These are phyloP conservation scores for Grammatotria lemairii DNA, from an alignment of 2,113 vertebrate species.

Conservation along the genomic window DNA sequence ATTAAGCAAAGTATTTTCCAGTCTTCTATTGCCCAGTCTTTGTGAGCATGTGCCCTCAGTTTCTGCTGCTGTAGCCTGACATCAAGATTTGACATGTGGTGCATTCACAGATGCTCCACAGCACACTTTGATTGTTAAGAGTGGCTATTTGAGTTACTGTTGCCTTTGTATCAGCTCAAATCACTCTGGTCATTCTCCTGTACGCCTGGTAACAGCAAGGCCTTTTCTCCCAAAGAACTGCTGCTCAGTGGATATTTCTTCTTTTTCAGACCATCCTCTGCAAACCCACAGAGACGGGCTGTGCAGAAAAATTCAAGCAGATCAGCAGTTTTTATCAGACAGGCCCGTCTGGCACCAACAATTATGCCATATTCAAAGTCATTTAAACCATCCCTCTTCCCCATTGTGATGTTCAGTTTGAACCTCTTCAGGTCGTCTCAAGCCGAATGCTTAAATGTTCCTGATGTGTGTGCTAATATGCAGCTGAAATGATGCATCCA, in stretches of 20 bases:
- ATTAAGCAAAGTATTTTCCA: not conserved
- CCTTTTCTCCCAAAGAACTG: not conserved
- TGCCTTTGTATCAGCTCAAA: not conserved
- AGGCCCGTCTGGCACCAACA: not conserved
- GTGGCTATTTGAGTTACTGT: not conserved
- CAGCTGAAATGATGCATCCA: not conserved
- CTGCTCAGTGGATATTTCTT: not conserved
- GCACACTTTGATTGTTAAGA: not conserved
- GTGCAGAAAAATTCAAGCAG: not conserved
- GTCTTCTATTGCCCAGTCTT: not conserved
- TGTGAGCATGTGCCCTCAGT: not conserved
- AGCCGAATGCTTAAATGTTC: not conserved
- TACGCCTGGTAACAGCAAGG: not conserved
- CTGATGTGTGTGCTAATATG: not conserved
- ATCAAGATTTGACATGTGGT: not conserved
- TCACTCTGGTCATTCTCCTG: not conserved
- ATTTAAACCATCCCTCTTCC: not conserved
- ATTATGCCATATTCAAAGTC: not conserved
- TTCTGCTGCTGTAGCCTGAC: not conserved
- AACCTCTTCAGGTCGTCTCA: rapidly evolving
- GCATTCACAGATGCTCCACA: not conserved
- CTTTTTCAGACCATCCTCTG: not conserved
- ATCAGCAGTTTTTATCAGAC: not conserved
- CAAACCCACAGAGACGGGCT: not conserved
- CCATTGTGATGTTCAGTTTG: not conserved